Percentiles rank a stretch among this genome's conserved stretches.
Evolutionary conservation across 2,888 invertebrate species (phyloP).

Genomic region (Tinea trinotella): DNA sequence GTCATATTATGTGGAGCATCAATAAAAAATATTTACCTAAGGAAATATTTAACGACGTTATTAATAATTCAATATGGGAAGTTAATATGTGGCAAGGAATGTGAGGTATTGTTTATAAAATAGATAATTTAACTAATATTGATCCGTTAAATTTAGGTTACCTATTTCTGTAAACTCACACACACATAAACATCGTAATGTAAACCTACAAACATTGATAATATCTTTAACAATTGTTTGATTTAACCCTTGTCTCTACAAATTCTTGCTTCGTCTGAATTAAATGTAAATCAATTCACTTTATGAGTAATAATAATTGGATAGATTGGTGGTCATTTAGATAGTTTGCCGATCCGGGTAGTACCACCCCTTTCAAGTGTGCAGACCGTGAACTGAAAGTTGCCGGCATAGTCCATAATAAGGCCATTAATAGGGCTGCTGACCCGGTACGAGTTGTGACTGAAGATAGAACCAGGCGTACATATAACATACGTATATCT

Average conservation of each 20-base stretch:
- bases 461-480: too few species aligned
- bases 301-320: too few species aligned
- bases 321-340: too few species aligned
- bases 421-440: too few species aligned
- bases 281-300: background rate
- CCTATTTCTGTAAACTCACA: slow-evolving; percentile 7
- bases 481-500: too few species aligned
- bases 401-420: too few species aligned
- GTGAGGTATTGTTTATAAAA: background rate
- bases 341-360: too few species aligned
- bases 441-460: too few species aligned
- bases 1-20: too few species aligned
- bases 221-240: slow-evolving; percentile 6
- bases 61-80: background rate
- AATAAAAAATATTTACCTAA: background rate
- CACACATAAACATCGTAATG: background rate
- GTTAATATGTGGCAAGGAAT: background rate
- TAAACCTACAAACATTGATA: slow-evolving; percentile 2
- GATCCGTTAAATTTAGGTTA: slow-evolving; percentile 10
- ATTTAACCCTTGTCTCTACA: slow-evolving; percentile 1
- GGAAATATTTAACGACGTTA: background rate
- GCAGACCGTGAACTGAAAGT: too few species aligned
- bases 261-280: background rate
- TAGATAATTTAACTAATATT: slow-evolving; percentile 11
- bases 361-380: too few species aligned